Evolutionary conservation across 2,113 vertebrate species (phyloP).

Genomic region (Ceyx melanurus): DNA sequence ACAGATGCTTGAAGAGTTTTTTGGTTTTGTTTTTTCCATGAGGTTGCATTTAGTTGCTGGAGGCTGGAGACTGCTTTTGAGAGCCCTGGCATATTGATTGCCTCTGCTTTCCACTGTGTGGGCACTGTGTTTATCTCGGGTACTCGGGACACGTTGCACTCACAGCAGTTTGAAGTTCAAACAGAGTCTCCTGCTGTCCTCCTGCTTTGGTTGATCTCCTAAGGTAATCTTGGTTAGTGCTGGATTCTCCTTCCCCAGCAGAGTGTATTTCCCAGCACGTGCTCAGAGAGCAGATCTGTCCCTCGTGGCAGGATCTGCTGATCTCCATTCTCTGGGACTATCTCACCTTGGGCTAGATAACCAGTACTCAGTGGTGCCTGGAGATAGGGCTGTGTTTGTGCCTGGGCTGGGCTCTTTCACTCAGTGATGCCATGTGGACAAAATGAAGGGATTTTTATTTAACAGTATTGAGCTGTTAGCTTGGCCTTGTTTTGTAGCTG

Average conservation of each 20-base stretch:
- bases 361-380: background rate
- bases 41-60: background rate
- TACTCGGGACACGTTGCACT: background rate
- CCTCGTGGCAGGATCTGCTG: background rate
- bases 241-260: background rate
- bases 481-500: background rate
- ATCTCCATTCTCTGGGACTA: background rate
- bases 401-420: background rate
- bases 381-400: background rate
- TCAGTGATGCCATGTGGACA: background rate
- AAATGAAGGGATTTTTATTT: background rate
- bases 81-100: background rate
- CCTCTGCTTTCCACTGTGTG: background rate
- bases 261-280: background rate
- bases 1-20: background rate
- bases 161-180: background rate
- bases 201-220: background rate
- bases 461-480: background rate
- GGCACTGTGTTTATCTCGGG: background rate
- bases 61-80: background rate
- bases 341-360: slow-evolving; percentile 4
- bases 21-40: background rate
- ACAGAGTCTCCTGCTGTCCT: background rate
- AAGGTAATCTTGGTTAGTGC: background rate
- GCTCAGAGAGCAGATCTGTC: background rate